These are phyloP conservation scores for Trialeurodes vaporariorum DNA, from an alignment of 1,140 invertebrate genomes.

Conservation along the genomic window DNA sequence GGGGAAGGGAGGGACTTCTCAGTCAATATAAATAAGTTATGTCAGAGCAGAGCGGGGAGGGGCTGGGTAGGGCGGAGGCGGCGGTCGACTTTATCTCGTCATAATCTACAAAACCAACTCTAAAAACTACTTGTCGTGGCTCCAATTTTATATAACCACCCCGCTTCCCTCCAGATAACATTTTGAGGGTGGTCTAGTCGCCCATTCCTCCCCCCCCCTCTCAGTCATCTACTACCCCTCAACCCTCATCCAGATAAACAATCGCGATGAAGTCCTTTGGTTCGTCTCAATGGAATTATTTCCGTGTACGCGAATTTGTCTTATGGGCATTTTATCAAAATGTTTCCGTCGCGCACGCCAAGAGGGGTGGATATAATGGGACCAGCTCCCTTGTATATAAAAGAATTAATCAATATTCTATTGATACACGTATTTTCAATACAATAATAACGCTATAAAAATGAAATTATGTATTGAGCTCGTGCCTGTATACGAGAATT, in stretches of 20 bases:
- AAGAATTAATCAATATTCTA: too few species aligned
- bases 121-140: neutral
- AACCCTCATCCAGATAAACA: too few species aligned
- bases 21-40: neutral
- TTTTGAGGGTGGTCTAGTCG: neutral
- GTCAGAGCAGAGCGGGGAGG: too few species aligned
- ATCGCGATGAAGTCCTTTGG: neutral
- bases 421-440: too few species aligned
- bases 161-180: neutral
- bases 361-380: too few species aligned
- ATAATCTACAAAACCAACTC: neutral
- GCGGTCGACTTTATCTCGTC: neutral
- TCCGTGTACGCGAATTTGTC: neutral
- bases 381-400: too few species aligned
- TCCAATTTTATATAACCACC: neutral
- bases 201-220: too few species aligned
- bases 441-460: too few species aligned
- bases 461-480: too few species aligned
- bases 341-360: neutral
- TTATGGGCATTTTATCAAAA: constrained; percentile 1
- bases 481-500: too few species aligned
- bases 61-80: too few species aligned
- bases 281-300: neutral
- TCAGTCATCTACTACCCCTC: too few species aligned
- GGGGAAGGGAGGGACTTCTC: neutral